phyloP scores from a whole-genome alignment of 2,888 invertebrate species.

The Meandrusa payeni region DNA sequence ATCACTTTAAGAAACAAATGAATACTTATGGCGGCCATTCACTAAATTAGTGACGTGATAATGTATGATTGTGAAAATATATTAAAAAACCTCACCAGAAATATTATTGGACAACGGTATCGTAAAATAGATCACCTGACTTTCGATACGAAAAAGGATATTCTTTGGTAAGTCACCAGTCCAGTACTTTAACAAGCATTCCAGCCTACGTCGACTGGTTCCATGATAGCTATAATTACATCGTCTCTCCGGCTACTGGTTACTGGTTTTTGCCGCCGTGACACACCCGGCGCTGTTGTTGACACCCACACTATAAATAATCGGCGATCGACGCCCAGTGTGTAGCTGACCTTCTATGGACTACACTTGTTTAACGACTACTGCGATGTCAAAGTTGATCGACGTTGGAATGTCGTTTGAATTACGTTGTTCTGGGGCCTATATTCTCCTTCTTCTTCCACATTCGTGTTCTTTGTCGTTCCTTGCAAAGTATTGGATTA shows the following conservation, averaged over 20 bases:
- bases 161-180: background rate
- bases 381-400: constrained; percentile 9
- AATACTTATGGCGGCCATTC: too few relatives aligned
- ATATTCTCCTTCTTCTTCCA: too few relatives aligned
- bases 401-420: too few relatives aligned
- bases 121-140: constrained; percentile 1
- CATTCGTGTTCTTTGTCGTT: too few relatives aligned
- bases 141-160: constrained; percentile 1
- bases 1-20: too few relatives aligned
- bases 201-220: constrained; percentile 12
- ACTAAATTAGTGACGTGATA: too few relatives aligned
- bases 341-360: constrained; percentile 11
- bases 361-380: constrained; percentile 4
- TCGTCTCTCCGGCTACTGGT: constrained; percentile 10
- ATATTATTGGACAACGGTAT: too few relatives aligned
- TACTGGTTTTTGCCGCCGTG: constrained; percentile 9
- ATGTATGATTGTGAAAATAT: too few relatives aligned
- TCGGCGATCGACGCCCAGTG: constrained; percentile 20
- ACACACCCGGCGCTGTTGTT: constrained; percentile 12
- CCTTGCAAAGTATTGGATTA: too few relatives aligned
- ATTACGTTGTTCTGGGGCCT: too few relatives aligned
- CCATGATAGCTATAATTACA: constrained; percentile 16
- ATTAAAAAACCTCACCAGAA: too few relatives aligned
- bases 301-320: constrained; percentile 27
- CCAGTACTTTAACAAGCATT: constrained; percentile 8